Conservation (phyloP, 1,140 invertebrate species). For the Cyphomyrmex costatus region DNA sequence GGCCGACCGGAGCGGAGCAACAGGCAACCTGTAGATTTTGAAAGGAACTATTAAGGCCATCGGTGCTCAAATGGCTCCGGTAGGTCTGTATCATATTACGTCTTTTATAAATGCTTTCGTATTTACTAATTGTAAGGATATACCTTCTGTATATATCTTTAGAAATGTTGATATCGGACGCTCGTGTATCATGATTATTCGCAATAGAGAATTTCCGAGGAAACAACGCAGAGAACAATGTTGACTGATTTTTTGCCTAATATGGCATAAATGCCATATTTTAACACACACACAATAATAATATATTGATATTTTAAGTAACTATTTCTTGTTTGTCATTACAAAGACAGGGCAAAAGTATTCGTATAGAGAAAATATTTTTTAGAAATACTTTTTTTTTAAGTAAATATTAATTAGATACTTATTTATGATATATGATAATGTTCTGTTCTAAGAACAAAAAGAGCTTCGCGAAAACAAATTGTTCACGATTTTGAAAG, state of each 20-base stretch:
- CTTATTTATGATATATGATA: too few species aligned
- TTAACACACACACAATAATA: neutral
- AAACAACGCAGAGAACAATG: neutral
- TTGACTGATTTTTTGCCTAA: neutral
- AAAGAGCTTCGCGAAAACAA: too few species aligned
- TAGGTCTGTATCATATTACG: neutral
- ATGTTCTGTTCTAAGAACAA: too few species aligned
- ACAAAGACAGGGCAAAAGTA: too few species aligned
- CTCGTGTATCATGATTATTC: neutral
- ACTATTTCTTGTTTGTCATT: too few species aligned
- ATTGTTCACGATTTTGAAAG: too few species aligned
- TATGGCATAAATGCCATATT: neutral
- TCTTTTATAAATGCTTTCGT: neutral
- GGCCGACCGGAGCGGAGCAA: slow-evolving; percentile 39
- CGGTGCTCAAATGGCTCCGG: neutral
- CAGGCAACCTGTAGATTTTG: slow-evolving; percentile 58
- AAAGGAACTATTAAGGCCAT: neutral
- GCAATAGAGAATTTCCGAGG: neutral
- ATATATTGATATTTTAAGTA: too few species aligned
- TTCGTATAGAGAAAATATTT: too few species aligned
- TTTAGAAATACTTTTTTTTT: too few species aligned
- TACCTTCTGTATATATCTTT: neutral
- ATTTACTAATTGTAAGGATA: neutral
- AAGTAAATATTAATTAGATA: too few species aligned
- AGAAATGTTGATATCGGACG: too few species aligned